Evolutionary conservation across 2,888 invertebrate species (phyloP).

Genomic region (Pollenia amentaria): DNA sequence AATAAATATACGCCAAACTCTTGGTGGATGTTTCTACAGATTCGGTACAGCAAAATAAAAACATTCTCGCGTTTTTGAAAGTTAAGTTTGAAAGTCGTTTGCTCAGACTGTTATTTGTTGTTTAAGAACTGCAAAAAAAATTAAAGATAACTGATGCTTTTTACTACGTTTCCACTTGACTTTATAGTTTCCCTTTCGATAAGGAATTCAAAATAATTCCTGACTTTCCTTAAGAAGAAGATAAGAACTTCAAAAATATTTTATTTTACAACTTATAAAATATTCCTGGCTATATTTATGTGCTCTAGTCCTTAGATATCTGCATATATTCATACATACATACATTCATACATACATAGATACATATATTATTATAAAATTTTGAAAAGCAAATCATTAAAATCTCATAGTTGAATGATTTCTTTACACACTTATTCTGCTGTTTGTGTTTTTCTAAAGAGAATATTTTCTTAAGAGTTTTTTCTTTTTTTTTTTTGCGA

Average conservation of each 20-base stretch:
- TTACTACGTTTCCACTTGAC: neutral
- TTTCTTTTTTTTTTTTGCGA: neutral
- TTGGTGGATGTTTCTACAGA: neutral
- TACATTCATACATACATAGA: too few species aligned
- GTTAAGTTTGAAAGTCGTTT: neutral
- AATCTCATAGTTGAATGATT: slow-evolving; percentile 63
- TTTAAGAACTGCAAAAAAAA: neutral
- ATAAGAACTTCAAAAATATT: slow-evolving; percentile 27
- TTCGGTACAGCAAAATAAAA: too few species aligned
- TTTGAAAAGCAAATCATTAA: slow-evolving; percentile 62
- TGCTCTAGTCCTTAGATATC: neutral
- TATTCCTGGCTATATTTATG: neutral
- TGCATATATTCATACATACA: slow-evolving; percentile 18
- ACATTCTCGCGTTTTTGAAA: neutral
- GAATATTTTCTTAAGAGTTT: slow-evolving; percentile 32
- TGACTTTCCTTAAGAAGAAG: slow-evolving; percentile 35
- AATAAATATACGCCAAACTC: too few species aligned
- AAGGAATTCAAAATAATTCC: slow-evolving; percentile 32
- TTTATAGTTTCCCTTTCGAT: neutral
- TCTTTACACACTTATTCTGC: slow-evolving; percentile 12
- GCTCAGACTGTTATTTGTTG: slow-evolving; percentile 12
- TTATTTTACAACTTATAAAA: neutral
- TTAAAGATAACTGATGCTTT: slow-evolving; percentile 13
- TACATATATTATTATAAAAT: neutral
- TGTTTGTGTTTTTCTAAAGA: neutral